Evolutionary conservation across 1,140 invertebrate species (phyloP).

Genomic region (Sycobia sp.): DNA sequence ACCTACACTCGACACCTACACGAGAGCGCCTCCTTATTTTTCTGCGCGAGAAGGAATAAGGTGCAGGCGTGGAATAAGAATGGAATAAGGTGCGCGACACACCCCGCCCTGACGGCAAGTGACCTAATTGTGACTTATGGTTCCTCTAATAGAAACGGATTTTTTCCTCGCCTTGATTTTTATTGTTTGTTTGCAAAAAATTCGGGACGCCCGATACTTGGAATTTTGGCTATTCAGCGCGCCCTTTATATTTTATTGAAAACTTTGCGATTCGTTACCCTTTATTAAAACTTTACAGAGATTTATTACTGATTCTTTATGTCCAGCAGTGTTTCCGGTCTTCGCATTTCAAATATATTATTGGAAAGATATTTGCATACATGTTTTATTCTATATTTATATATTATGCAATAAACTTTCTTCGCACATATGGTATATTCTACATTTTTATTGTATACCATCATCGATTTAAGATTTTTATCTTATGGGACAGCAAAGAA

Average conservation of each 20-base stretch:
- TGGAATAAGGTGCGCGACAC: conserved; percentile 37
- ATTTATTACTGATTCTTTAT: conserved; percentile 12
- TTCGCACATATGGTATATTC: no score
- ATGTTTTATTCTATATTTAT: no score
- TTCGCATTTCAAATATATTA: no score
- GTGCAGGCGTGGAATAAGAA: no score
- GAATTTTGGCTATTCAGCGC: conserved; percentile 27
- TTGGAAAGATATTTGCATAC: no score
- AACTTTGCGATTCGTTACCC: conserved; percentile 23
- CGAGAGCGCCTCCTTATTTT: background rate
- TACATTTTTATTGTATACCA: no score
- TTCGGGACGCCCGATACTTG: background rate
- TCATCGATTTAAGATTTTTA: no score
- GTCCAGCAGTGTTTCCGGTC: no score
- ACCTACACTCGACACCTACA: conserved; percentile 41
- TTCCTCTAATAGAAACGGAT: conserved; percentile 47
- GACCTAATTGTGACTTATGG: conserved; percentile 57
- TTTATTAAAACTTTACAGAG: conserved; percentile 8
- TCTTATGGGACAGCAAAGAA: no score
- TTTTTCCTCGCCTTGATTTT: conserved; percentile 26
- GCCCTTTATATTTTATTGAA: conserved; percentile 26
- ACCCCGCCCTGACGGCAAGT: conserved; percentile 41
- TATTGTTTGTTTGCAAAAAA: background rate
- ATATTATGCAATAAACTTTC: no score
- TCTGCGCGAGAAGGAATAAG: conserved; percentile 25